A percentile compares a stretch with the other conserved stretches of the same genome.
Evolutionary conservation across 1,140 invertebrate species (phyloP).

Genomic region (Drosophila parabipectinata): DNA sequence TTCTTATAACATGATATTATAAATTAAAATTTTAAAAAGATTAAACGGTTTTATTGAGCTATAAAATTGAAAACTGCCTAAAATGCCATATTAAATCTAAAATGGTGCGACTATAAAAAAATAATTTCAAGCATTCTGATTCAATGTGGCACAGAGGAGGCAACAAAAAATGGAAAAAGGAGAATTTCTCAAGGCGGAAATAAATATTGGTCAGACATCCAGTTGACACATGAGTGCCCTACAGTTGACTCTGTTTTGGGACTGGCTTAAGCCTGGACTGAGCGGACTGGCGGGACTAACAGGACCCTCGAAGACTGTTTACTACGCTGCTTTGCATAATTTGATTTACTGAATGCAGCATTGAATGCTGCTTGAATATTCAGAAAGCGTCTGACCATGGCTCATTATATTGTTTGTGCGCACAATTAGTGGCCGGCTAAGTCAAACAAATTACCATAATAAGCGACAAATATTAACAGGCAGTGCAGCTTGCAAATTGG

Average conservation of each 20-base stretch:
- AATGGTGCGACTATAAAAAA: not conserved
- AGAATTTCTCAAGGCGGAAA: slow-evolving; percentile 34
- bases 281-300: not conserved
- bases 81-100: not conserved
- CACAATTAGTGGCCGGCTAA: slow-evolving; percentile 60
- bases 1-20: not conserved
- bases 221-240: slow-evolving; percentile 44
- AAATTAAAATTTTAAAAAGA: not conserved
- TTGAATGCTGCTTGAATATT: slow-evolving; percentile 41
- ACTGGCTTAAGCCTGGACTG: not conserved
- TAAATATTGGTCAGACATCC: slow-evolving; percentile 56
- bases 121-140: slow-evolving; percentile 3
- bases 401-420: slow-evolving; percentile 40
- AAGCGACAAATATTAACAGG: slow-evolving; percentile 59
- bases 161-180: not conserved
- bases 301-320: not conserved
- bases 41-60: not conserved
- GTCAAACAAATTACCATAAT: slow-evolving; percentile 72
- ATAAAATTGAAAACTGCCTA: not conserved
- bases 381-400: slow-evolving; percentile 27
- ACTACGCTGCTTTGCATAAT: slow-evolving; percentile 61
- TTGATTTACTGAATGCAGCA: slow-evolving; percentile 48
- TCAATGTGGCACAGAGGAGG: not conserved
- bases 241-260: slow-evolving; percentile 14
- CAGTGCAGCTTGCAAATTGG: slow-evolving; percentile 47